These are phyloP conservation scores for Saccopteryx leptura DNA, from an alignment of 2,113 vertebrate species.

Conservation along the genomic window DNA sequence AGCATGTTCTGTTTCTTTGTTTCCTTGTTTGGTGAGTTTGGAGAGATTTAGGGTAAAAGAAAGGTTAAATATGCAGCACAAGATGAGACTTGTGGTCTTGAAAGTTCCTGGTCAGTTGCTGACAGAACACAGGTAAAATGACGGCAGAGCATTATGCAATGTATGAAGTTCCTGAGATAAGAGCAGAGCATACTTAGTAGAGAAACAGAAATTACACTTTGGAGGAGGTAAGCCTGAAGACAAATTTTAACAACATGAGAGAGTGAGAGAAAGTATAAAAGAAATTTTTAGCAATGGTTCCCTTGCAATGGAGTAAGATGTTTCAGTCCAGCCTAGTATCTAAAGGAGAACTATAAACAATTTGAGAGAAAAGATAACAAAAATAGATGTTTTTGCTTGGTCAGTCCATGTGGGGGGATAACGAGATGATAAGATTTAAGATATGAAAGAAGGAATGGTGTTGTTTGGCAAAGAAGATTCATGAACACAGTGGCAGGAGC, in stretches of 20 bases:
- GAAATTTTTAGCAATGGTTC: not conserved
- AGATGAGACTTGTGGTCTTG: not conserved
- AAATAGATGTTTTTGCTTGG: not conserved
- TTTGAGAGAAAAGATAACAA: not conserved
- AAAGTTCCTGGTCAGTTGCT: not conserved
- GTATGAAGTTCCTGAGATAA: fast-evolving
- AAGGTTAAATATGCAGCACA: not conserved
- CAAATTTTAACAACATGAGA: not conserved
- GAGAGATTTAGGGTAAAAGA: not conserved
- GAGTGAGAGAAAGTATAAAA: not conserved
- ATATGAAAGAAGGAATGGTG: not conserved
- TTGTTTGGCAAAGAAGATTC: not conserved
- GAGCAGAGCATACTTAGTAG: not conserved
- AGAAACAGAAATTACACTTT: not conserved
- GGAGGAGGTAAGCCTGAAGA: not conserved
- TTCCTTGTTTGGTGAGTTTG: not conserved
- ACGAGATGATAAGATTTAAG: not conserved
- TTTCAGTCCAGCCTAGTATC: not conserved
- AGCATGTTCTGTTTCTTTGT: not conserved
- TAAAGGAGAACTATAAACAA: not conserved
- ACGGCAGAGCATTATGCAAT: fast-evolving
- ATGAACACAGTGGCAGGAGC: no score
- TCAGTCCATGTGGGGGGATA: not conserved
- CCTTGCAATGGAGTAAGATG: not conserved
- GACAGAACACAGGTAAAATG: not conserved